phyloP scores from a whole-genome alignment of 2,113 vertebrate genomes.

The Nibea coibor region DNA sequence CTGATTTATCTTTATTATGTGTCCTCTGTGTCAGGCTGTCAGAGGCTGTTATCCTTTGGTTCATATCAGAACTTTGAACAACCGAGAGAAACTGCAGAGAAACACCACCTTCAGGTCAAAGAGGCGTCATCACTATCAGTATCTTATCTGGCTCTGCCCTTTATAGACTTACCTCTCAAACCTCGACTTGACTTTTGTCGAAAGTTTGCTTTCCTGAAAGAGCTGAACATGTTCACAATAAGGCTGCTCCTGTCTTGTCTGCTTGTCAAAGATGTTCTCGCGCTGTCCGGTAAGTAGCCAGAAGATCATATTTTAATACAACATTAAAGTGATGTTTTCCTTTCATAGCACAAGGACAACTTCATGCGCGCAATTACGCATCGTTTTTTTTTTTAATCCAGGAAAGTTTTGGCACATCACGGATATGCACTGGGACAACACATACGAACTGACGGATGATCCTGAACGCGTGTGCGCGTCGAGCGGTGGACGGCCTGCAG shows the following conservation, averaged over 20 bases:
- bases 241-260: constrained; percentile 54
- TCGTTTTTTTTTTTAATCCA: constrained; percentile 48
- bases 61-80: not conserved
- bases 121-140: not conserved
- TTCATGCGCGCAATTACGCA: constrained; percentile 26
- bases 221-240: constrained; percentile 55
- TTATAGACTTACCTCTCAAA: constrained; percentile 38
- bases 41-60: accelerated
- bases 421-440: constrained; percentile 91
- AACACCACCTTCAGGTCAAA: not conserved
- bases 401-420: constrained; percentile 94
- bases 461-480: constrained; percentile 87
- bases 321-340: not conserved
- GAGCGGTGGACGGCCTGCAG: constrained; percentile 80
- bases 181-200: constrained; percentile 8
- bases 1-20: not conserved
- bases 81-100: not conserved
- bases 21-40: no score
- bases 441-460: constrained; percentile 79
- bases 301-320: not conserved
- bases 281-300: constrained; percentile 65
- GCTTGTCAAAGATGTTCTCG: constrained; percentile 44
- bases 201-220: constrained; percentile 4
- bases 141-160: constrained; percentile 64
- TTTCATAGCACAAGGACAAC: not conserved